Base-by-base conservation (phyloP, 2,113 vertebrate species). In the Calyptomena viridis region DNA sequence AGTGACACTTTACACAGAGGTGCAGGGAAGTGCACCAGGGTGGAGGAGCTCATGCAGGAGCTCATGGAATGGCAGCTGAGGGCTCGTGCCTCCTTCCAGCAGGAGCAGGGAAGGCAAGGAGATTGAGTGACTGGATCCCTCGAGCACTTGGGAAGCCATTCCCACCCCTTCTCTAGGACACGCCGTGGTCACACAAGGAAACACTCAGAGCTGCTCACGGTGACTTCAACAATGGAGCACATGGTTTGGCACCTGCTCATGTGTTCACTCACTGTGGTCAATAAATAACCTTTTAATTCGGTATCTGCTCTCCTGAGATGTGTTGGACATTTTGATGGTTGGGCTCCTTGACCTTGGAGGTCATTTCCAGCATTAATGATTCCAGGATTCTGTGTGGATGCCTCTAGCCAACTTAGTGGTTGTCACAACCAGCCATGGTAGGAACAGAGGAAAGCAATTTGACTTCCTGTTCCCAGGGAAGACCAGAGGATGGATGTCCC, bases 401-500 rank as follows among this genome's bases (percentile, higher is more conserved):
- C 12, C 50, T 59, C 66, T 63, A 28, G 37, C 25, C 77, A 56
- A 33, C n/a, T 74, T n/a, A 23, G 28, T 58, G 12, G 7, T 37
- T 69, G 39, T 30, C 49, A 64, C 37, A 58, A 22, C 8, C 56
- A 58, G 8, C 50, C 5, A 0, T 27, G 31, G 24, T 53, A 25
- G 47, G 37, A 44, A 39, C 16, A 35, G 40, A 81, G 49, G 50
- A 66, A 39, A 71, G 14, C 50, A 46, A 14, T 27, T 37, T 40
- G 37, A 37, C 25, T 2, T 31, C 22, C 14, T 21, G 25, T 20
- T 77, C 73, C 3, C 2, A 27, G 22, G 9, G 3, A 35, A 44
- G 40, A 30, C 0, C 0, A 1, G 5, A 0, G 0, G 25, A 2
- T 44, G 55, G 46, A n/a, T 35, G 39, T 73, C 35, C 31, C 44